These are phyloP conservation scores for Tetramorium simillimum DNA, from an alignment of 1,140 invertebrate species.

Conservation along the genomic window DNA sequence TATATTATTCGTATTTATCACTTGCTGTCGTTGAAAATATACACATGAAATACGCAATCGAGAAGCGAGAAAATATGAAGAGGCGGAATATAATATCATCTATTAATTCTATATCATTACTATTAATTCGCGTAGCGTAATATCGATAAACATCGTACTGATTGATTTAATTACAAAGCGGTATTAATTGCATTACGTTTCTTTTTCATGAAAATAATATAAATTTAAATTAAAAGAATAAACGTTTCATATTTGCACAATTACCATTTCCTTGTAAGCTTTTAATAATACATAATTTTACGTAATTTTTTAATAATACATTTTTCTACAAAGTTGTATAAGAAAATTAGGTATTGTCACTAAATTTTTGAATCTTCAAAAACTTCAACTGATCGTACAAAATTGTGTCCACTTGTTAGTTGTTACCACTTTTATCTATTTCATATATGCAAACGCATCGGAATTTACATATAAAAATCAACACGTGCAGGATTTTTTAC, in stretches of 20 bases:
- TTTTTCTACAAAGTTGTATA: neutral
- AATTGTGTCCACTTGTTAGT: neutral
- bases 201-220: neutral
- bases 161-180: neutral
- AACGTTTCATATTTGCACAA: neutral
- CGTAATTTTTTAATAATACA: neutral
- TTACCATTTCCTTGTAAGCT: neutral
- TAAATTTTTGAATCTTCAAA: neutral
- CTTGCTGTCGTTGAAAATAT: neutral
- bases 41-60: neutral
- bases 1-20: constrained; percentile 9
- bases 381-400: neutral
- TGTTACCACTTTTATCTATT: neutral
- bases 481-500: neutral
- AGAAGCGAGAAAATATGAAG: neutral
- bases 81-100: neutral
- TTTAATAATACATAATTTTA: neutral
- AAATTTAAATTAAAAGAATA: neutral
- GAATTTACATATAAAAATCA: constrained; percentile 2
- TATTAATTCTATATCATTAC: too few relatives aligned
- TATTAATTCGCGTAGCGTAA: neutral
- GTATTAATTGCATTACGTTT: neutral
- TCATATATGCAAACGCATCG: neutral
- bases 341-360: neutral
- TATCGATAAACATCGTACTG: neutral